Percentiles rank a stretch among this genome's conserved stretches.
phyloP scores from a whole-genome alignment of 1,140 invertebrate species.

The Pogonomyrmex barbatus region DNA sequence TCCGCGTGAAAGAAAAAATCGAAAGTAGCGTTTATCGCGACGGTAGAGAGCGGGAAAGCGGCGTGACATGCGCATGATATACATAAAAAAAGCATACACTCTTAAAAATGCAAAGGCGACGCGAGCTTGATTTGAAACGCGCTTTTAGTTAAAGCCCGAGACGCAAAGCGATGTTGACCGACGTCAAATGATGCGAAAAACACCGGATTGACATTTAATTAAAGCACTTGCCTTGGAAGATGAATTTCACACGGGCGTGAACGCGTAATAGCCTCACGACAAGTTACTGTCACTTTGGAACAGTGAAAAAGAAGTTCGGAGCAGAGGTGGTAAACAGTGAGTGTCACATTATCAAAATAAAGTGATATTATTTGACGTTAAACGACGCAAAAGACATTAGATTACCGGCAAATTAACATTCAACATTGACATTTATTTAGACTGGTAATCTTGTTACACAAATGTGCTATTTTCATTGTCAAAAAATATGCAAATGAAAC shows the following conservation, averaged over 20 bases:
- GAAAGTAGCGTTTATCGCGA: constrained; percentile 27
- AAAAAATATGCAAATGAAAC: neutral
- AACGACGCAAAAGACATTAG: neutral
- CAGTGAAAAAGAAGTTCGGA: constrained; percentile 10
- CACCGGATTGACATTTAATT: constrained; percentile 57
- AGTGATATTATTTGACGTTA: constrained; percentile 8
- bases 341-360: neutral
- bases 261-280: constrained; percentile 13
- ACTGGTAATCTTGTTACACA: neutral
- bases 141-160: neutral
- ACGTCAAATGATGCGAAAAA: constrained; percentile 53
- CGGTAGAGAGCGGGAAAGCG: neutral
- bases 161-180: constrained; percentile 17
- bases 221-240: constrained; percentile 48
- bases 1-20: neutral
- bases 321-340: neutral
- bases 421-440: constrained; percentile 15
- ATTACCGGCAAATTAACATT: constrained; percentile 4
- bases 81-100: neutral
- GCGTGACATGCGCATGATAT: constrained; percentile 13
- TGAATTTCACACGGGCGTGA: constrained; percentile 27
- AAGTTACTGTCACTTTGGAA: constrained; percentile 19
- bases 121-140: neutral
- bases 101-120: constrained; percentile 20
- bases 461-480: neutral